phyloP scores from a whole-genome alignment of 2,113 vertebrate species.

The Lagopus leucura region DNA sequence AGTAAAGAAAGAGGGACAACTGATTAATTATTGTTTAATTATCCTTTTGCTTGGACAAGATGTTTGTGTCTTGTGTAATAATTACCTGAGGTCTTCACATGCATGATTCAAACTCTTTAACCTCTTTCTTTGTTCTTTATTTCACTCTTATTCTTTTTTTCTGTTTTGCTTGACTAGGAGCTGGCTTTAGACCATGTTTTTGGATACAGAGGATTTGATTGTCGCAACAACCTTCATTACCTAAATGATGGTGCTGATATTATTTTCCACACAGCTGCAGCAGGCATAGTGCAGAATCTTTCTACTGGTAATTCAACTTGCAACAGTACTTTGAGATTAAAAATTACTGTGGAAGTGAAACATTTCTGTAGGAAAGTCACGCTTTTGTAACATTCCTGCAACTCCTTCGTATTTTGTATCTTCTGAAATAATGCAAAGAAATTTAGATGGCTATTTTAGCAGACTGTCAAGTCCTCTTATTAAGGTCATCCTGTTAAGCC shows the following conservation, averaged over 20 bases:
- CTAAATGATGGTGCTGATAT: conserved; percentile 95
- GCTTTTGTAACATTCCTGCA: not conserved
- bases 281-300: conserved; percentile 91
- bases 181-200: conserved; percentile 94
- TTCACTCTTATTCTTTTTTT: not conserved
- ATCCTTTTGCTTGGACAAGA: not conserved
- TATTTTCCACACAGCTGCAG: conserved; percentile 93
- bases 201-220: conserved; percentile 95
- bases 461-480: not conserved
- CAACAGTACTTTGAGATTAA: not conserved
- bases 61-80: not conserved
- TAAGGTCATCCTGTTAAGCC: not conserved
- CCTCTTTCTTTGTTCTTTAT: not conserved
- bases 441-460: not conserved
- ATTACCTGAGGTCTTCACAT: not conserved
- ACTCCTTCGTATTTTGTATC: not conserved
- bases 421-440: not conserved
- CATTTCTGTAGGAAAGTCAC: not conserved
- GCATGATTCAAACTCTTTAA: not conserved
- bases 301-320: conserved; percentile 83
- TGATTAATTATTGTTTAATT: not conserved
- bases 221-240: conserved; percentile 98
- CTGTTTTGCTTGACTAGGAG: conserved; percentile 78
- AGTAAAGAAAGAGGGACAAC: not conserved
- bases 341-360: not conserved